These are phyloP conservation scores for Anarhynchus alexandrinus DNA, from an alignment of 2,113 vertebrate genomes.

Conservation along the genomic window DNA sequence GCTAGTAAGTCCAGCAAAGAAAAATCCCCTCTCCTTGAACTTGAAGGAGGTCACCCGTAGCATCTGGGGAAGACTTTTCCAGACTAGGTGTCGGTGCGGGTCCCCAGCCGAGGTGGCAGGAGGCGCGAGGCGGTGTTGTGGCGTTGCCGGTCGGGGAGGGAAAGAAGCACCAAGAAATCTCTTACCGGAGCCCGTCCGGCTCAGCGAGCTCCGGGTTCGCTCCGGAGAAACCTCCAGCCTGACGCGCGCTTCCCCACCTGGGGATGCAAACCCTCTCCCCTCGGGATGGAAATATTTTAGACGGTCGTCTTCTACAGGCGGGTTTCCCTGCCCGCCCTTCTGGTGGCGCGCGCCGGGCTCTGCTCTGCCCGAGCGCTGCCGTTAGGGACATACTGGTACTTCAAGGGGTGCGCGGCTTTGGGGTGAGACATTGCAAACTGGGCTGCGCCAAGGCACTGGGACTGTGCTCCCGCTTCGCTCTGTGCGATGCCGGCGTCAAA, in stretches of 20 bases:
- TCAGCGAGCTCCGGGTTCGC: background rate
- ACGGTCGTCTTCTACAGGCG: background rate
- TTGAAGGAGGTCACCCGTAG: background rate
- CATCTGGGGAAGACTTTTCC: background rate
- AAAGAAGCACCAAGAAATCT: background rate
- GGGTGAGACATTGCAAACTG: background rate
- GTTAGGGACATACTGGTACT: background rate
- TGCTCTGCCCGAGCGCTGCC: background rate
- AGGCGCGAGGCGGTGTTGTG: background rate
- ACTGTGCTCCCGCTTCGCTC: background rate
- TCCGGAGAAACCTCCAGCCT: background rate
- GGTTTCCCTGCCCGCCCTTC: background rate
- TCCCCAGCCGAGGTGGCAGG: background rate
- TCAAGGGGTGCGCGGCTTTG: background rate
- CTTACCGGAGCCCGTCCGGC: background rate
- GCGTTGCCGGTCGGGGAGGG: background rate
- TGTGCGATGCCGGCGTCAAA: background rate
- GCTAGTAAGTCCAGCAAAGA: background rate
- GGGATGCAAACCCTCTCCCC: background rate
- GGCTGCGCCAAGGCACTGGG: background rate
- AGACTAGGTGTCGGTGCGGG: background rate
- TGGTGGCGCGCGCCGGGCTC: background rate
- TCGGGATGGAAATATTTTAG: background rate
- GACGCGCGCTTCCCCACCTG: fast-evolving
- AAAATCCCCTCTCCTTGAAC: background rate